Conservation (phyloP, 2,797 vertebrate species). For the Carduelis carduelis region DNA sequence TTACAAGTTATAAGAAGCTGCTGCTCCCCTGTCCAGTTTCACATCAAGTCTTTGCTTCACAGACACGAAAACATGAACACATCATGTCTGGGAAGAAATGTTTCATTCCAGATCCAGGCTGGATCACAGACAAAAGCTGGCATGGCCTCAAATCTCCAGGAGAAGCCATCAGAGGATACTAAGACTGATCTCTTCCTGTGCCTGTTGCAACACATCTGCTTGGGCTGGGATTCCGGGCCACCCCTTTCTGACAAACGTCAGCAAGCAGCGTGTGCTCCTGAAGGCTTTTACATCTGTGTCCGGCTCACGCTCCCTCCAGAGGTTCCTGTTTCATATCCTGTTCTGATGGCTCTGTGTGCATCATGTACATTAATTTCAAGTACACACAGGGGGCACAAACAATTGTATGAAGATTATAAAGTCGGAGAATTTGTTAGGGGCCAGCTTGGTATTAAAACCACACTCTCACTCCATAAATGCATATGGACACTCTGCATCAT, state of each 20-base stretch:
- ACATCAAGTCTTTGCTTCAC: background rate
- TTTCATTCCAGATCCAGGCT: background rate
- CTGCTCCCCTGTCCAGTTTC: background rate
- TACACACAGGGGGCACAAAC: background rate
- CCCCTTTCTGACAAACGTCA: conserved; percentile 6
- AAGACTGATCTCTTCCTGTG: conserved; percentile 19
- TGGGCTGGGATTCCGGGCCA: background rate
- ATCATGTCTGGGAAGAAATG: background rate
- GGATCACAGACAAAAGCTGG: background rate
- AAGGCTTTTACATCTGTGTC: background rate
- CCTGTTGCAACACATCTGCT: conserved; percentile 44
- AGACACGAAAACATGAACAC: background rate
- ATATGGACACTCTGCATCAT: background rate
- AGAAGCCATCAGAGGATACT: conserved; percentile 32
- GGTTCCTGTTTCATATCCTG: conserved; percentile 52
- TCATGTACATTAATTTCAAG: background rate
- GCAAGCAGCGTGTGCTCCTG: background rate
- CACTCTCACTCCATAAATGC: background rate
- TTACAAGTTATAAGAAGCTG: background rate
- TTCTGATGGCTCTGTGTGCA: background rate
- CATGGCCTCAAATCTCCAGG: background rate
- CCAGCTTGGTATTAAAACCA: background rate
- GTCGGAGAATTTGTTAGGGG: background rate
- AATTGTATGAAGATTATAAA: background rate
- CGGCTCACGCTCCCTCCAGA: background rate